phyloP scores from a whole-genome alignment of 2,113 vertebrate genomes.

The Anguilla rostrata region DNA sequence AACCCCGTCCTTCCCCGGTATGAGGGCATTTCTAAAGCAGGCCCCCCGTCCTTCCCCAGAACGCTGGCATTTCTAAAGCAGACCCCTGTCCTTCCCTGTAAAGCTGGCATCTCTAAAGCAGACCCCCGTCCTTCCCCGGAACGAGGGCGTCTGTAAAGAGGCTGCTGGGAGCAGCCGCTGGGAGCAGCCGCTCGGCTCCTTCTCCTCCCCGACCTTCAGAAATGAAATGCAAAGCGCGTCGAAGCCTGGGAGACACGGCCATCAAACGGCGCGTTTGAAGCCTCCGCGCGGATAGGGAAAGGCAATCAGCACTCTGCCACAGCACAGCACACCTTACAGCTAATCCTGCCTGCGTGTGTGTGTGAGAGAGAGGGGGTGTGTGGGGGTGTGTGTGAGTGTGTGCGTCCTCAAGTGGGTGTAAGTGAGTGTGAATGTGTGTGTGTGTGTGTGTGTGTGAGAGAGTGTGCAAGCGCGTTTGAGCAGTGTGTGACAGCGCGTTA shows the following conservation, averaged over 20 bases:
- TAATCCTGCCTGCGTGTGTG: neutral
- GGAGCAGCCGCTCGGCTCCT: neutral
- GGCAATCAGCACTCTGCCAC: neutral
- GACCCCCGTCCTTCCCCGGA: too few species aligned
- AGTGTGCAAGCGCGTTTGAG: neutral
- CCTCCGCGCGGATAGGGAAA: conserved; percentile 18
- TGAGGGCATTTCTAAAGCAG: neutral
- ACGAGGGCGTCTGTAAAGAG: neutral
- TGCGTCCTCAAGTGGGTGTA: neutral
- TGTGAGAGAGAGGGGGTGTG: neutral
- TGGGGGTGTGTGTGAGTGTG: neutral
- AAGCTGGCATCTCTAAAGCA: neutral
- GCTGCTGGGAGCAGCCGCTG: neutral
- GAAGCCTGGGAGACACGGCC: neutral
- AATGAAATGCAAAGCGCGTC: conserved; percentile 10
- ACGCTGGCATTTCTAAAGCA: neutral
- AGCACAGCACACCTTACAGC: neutral
- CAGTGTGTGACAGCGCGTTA: neutral
- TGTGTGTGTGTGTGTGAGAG: too few species aligned
- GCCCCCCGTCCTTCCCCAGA: neutral
- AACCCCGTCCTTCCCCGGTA: neutral
- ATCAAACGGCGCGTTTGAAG: conserved; percentile 17
- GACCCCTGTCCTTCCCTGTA: too few species aligned
- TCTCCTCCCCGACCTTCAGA: conserved; percentile 11
- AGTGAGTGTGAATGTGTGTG: neutral